Conservation (phyloP, 2,797 vertebrate species). For the Selene dorsalis region DNA sequence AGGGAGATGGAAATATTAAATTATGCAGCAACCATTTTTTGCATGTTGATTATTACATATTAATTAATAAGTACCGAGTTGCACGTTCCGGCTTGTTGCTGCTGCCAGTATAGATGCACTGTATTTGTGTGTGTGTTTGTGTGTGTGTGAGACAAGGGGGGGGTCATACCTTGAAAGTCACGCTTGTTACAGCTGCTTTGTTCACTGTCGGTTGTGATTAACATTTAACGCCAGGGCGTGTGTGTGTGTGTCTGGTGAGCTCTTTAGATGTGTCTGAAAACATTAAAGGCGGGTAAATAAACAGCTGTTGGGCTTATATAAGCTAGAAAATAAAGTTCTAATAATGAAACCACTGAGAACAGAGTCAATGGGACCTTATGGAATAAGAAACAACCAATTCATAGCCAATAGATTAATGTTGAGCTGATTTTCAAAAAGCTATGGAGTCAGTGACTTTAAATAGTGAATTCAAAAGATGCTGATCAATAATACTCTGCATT, state of each 20-base stretch:
- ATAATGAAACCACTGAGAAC: neutral
- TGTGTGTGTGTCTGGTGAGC: conserved; percentile 27
- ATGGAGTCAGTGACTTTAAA: neutral
- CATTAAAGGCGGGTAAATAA: conserved; percentile 43
- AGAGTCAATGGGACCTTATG: too few species aligned
- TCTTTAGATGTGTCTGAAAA: conserved; percentile 25
- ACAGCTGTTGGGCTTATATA: conserved; percentile 33
- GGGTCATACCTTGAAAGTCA: conserved; percentile 58
- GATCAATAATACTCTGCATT: neutral
- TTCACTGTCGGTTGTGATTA: conserved; percentile 55
- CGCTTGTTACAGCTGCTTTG: conserved; percentile 50
- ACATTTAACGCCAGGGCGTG: conserved; percentile 29
- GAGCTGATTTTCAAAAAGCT: neutral
- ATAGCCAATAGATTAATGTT: neutral
- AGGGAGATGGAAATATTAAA: conserved; percentile 17
- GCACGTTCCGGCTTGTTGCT: neutral
- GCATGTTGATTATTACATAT: conserved; percentile 36
- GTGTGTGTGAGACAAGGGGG: neutral
- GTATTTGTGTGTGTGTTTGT: conserved; percentile 18
- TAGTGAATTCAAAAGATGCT: neutral
- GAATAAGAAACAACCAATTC: neutral
- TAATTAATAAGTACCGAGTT: conserved; percentile 37
- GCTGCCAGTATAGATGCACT: neutral
- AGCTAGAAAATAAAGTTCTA: conserved; percentile 12
- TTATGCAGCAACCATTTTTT: conserved; percentile 32